These are phyloP conservation scores for Malaclemys terrapin DNA, from an alignment of 2,113 vertebrate species.

Conservation along the genomic window DNA sequence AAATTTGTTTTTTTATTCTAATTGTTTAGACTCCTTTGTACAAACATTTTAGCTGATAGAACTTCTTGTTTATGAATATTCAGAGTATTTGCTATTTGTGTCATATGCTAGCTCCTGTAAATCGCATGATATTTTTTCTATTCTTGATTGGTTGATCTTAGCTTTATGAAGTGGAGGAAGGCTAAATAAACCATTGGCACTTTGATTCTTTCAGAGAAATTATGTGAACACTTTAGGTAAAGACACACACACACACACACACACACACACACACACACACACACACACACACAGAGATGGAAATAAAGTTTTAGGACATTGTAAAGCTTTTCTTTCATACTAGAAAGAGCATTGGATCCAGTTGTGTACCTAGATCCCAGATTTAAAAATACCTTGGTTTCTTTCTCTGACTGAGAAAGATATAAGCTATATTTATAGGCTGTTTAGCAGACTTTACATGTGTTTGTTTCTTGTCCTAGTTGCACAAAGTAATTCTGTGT, in stretches of 20 bases:
- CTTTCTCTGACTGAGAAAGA: neutral
- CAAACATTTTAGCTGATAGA: neutral
- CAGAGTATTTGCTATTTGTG: neutral
- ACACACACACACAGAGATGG: neutral
- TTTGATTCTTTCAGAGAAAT: neutral
- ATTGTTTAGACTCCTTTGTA: neutral
- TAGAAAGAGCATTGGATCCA: neutral
- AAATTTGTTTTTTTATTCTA: neutral
- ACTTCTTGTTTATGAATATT: neutral
- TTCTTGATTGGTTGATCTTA: neutral
- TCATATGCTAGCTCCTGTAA: neutral
- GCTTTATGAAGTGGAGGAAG: neutral
- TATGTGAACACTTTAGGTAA: neutral
- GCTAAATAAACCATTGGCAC: neutral
- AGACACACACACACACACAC: too few relatives aligned
- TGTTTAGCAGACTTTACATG: neutral
- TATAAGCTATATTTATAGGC: accelerated
- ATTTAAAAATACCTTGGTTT: neutral
- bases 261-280: too few relatives aligned
- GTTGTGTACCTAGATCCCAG: neutral
- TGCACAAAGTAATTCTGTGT: neutral
- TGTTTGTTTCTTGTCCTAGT: neutral
- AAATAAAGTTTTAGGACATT: neutral
- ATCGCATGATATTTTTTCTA: neutral
- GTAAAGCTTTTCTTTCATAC: neutral